These are phyloP conservation scores for Vollenhovia emeryi DNA, from an alignment of 1,140 invertebrate species.

Conservation along the genomic window DNA sequence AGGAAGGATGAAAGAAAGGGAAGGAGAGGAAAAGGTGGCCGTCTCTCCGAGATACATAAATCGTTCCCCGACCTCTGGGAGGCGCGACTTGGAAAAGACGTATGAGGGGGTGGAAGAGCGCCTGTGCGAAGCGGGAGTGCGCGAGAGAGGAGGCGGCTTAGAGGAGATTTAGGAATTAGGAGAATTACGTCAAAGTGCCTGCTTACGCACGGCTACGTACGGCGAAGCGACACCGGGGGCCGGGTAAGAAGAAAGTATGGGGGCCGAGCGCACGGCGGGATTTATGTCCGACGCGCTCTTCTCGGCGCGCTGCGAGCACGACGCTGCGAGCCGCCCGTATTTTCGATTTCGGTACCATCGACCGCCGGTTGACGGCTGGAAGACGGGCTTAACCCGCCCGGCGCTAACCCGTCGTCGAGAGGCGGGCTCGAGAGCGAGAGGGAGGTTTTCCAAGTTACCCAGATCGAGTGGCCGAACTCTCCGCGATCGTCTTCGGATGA, in stretches of 20 bases:
- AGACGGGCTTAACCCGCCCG: neutral
- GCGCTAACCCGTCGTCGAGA: neutral
- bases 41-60: slow-evolving; percentile 72
- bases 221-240: slow-evolving; percentile 33
- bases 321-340: slow-evolving; percentile 19
- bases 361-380: slow-evolving; percentile 5
- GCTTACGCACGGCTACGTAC: slow-evolving; percentile 69
- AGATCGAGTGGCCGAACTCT: slow-evolving; percentile 4
- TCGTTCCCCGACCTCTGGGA: slow-evolving; percentile 59
- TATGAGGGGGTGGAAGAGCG: slow-evolving; percentile 33
- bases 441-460: neutral
- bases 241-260: slow-evolving; percentile 33
- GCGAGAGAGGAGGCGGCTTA: slow-evolving; percentile 41
- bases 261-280: slow-evolving; percentile 11
- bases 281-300: slow-evolving; percentile 36
- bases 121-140: slow-evolving; percentile 5
- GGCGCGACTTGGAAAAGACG: slow-evolving; percentile 64
- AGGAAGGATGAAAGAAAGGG: slow-evolving; percentile 35
- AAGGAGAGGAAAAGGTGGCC: slow-evolving; percentile 26
- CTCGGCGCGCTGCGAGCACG: neutral
- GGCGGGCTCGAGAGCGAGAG: neutral
- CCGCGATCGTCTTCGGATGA: slow-evolving; percentile 19
- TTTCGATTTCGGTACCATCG: slow-evolving; percentile 34
- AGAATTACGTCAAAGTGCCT: slow-evolving; percentile 73
- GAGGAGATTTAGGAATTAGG: slow-evolving; percentile 73